Evolutionary conservation across 2,113 vertebrate genomes (phyloP).

Genomic region (Mormyrus lacerda): DNA sequence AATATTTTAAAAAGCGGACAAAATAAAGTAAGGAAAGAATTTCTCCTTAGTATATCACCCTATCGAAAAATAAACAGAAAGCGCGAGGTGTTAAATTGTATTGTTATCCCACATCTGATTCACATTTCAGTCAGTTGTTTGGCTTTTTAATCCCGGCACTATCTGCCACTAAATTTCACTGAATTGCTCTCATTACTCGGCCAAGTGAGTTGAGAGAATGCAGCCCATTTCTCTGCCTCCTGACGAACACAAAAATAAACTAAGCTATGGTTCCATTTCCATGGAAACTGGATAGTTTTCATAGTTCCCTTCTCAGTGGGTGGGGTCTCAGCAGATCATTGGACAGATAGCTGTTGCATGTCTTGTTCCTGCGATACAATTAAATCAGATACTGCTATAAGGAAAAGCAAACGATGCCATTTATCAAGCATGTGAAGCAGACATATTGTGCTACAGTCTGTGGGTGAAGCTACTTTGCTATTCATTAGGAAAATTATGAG

Average conservation of each 20-base stretch:
- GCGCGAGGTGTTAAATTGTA: background rate
- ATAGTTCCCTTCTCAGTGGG: conserved; percentile 66
- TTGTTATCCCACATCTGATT: background rate
- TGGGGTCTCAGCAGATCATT: conserved; percentile 63
- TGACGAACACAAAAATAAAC: conserved; percentile 48
- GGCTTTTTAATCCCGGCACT: background rate
- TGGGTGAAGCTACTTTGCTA: background rate
- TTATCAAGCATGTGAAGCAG: background rate
- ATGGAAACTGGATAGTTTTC: conserved; percentile 72
- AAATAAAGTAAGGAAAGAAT: background rate
- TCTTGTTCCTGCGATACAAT: background rate
- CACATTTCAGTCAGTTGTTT: conserved; percentile 6
- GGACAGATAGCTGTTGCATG: conserved; percentile 56
- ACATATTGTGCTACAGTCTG: background rate
- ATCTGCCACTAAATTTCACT: conserved; percentile 12
- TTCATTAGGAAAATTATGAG: background rate
- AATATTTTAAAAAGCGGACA: background rate
- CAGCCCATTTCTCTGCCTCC: conserved; percentile 24
- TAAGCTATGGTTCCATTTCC: conserved; percentile 68
- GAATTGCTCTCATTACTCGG: conserved; percentile 17
- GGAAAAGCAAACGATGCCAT: background rate
- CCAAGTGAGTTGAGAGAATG: background rate
- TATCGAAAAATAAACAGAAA: conserved; percentile 26
- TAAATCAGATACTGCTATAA: background rate
- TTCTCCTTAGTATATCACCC: background rate